phyloP scores from a whole-genome alignment of 2,888 invertebrate genomes.

The Stratiomys singularior region DNA sequence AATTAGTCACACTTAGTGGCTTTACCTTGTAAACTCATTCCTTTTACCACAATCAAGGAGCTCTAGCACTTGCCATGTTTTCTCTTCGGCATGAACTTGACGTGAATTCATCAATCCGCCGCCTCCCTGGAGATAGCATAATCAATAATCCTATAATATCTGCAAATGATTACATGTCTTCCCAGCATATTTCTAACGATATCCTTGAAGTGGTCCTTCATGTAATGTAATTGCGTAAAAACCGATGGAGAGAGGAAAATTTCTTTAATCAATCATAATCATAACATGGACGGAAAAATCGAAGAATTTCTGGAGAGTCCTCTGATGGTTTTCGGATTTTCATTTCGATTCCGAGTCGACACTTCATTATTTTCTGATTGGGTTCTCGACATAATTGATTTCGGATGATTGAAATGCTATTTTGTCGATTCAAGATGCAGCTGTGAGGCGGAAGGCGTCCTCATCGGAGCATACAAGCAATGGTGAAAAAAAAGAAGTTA shows the following conservation, averaged over 20 bases:
- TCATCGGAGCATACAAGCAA: no score
- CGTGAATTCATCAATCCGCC: constrained; percentile 28
- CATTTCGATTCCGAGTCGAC: constrained; percentile 33
- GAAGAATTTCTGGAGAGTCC: background rate
- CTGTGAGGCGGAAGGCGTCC: no score
- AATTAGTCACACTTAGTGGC: background rate
- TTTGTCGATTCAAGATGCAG: background rate
- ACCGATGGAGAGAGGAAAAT: constrained; percentile 29
- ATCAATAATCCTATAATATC: constrained; percentile 43
- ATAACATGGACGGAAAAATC: constrained; percentile 10
- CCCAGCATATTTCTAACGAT: background rate
- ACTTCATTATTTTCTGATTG: constrained; percentile 43
- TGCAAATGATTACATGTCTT: constrained; percentile 40
- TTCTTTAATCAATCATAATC: constrained; percentile 43
- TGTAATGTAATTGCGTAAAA: constrained; percentile 33
- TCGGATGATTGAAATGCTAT: constrained; percentile 19
- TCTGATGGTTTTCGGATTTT: constrained; percentile 17
- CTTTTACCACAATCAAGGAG: background rate
- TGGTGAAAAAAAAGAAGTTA: no score
- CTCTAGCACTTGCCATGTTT: background rate
- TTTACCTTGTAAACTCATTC: background rate
- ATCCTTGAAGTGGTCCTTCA: constrained; percentile 29
- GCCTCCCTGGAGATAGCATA: constrained; percentile 26
- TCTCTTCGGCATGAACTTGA: constrained; percentile 9
- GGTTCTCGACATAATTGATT: constrained; percentile 30